Percentiles rank a stretch among this genome's conserved stretches.
Conservation (phyloP, 2,888 invertebrate genomes). For the Agonopterix subpropinquella region DNA sequence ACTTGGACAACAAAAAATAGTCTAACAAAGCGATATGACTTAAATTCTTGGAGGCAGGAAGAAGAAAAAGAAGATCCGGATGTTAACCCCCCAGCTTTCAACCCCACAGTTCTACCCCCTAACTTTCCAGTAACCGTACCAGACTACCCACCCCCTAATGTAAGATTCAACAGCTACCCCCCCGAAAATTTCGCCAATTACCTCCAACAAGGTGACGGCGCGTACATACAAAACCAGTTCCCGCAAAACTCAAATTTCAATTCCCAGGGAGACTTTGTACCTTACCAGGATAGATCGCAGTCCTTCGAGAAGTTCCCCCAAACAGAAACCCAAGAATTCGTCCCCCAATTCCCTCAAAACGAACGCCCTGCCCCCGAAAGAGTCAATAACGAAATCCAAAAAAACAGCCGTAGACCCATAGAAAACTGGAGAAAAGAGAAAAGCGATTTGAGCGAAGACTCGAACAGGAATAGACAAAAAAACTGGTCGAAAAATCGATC, state of each 20-base stretch:
- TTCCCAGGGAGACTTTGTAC: conserved; percentile 37
- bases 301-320: background rate
- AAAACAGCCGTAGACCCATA: conserved; percentile 31
- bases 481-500: conserved; percentile 54
- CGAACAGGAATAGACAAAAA: conserved; percentile 39
- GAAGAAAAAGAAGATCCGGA: conserved; percentile 52
- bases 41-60: conserved; percentile 60
- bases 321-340: conserved; percentile 4
- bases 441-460: conserved; percentile 36
- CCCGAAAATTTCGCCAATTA: conserved; percentile 44
- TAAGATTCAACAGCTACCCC: conserved; percentile 25
- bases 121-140: conserved; percentile 27
- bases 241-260: conserved; percentile 33
- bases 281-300: background rate
- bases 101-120: conserved; percentile 48
- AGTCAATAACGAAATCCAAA: conserved; percentile 51
- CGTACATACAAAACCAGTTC: conserved; percentile 56
- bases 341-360: conserved; percentile 19
- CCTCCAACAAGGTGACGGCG: conserved; percentile 59
- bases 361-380: conserved; percentile 28
- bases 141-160: conserved; percentile 48
- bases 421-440: conserved; percentile 64
- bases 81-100: conserved; percentile 37
- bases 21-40: conserved; percentile 53
- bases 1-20: conserved; percentile 51